phyloP scores from a whole-genome alignment of 2,888 invertebrate species.

The Hipparchia semele region DNA sequence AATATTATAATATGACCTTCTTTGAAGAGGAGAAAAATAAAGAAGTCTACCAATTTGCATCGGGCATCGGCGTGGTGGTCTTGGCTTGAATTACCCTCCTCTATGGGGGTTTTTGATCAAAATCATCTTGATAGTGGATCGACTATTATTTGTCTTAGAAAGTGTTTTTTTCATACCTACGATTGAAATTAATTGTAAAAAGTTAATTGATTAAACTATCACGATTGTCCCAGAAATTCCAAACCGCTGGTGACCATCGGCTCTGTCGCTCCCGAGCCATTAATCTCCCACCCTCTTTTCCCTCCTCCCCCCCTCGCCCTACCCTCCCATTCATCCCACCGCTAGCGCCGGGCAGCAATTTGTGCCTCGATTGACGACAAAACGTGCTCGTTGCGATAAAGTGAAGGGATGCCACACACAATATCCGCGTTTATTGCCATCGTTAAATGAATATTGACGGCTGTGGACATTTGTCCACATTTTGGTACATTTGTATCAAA shows the following conservation, averaged over 20 bases:
- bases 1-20: too few relatives aligned
- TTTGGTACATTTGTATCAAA: not conserved
- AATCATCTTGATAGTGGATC: too few relatives aligned
- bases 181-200: too few relatives aligned
- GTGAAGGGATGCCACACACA: conserved; percentile 11
- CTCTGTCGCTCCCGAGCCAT: not conserved
- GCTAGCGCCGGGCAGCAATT: conserved; percentile 31
- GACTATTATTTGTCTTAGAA: too few relatives aligned
- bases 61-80: too few relatives aligned
- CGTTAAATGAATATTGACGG: conserved; percentile 9
- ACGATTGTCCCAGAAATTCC: not conserved
- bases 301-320: not conserved
- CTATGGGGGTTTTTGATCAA: too few relatives aligned
- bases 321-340: not conserved
- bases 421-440: conserved; percentile 9
- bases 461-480: not conserved
- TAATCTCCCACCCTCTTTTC: conserved; percentile 2
- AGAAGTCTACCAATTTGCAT: too few relatives aligned
- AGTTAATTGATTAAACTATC: not conserved
- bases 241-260: not conserved
- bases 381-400: conserved; percentile 41
- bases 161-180: too few relatives aligned
- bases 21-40: too few relatives aligned
- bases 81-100: too few relatives aligned
- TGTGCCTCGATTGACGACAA: conserved; percentile 51